phyloP scores from a whole-genome alignment of 30 jellyfish, hydroid and myxozoan genomes.

The Mastigias papua region DNA sequence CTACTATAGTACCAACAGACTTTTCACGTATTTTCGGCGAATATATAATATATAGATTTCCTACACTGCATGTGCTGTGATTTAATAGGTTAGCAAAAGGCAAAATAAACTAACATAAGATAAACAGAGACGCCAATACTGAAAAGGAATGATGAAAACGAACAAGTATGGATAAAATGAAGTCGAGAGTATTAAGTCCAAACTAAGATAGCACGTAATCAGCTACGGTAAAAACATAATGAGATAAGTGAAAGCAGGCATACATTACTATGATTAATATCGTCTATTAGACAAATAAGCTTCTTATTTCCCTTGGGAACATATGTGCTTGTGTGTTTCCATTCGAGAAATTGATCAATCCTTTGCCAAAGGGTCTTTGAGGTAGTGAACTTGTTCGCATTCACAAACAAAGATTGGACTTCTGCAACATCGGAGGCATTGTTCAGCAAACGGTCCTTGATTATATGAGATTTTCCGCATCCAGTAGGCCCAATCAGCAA shows the following conservation, averaged over 20 bases:
- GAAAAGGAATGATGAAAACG: no score
- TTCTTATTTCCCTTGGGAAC: constrained; percentile 85
- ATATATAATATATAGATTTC: no score
- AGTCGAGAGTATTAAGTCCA: neutral
- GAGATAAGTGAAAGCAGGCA: neutral
- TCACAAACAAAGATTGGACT: constrained; percentile 64
- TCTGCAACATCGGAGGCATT: constrained; percentile 77
- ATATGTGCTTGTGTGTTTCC: constrained; percentile 80
- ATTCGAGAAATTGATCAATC: constrained; percentile 75
- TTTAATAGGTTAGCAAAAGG: no score
- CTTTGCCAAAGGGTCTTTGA: constrained; percentile 73
- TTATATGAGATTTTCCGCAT: constrained; percentile 79
- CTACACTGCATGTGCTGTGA: no score
- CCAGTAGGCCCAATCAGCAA: constrained; percentile 78
- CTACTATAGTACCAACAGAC: no score
- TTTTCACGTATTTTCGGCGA: no score
- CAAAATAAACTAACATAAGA: no score
- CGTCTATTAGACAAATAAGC: constrained; percentile 80
- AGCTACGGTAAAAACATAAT: neutral
- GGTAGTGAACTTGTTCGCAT: constrained; percentile 71
- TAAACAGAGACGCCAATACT: no score
- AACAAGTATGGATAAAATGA: neutral
- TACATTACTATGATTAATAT: constrained; percentile 65
- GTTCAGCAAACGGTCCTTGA: constrained; percentile 61
- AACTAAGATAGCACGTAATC: neutral